These are phyloP conservation scores for Aphelinus certus DNA, from an alignment of 1,140 invertebrate genomes.

Conservation along the genomic window DNA sequence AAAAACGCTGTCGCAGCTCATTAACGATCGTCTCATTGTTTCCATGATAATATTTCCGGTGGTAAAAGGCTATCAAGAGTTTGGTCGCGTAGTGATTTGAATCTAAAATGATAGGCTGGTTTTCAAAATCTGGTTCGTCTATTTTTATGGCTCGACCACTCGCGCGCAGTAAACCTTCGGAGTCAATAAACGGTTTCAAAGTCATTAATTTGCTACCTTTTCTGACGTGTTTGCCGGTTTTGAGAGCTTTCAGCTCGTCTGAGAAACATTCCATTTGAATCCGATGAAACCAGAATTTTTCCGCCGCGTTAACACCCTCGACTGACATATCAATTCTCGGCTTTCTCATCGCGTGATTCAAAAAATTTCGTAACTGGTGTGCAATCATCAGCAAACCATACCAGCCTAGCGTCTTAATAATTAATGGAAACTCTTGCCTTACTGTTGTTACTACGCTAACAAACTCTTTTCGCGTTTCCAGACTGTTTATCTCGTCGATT, in stretches of 20 bases:
- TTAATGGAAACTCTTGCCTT: too few species aligned
- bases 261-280: not conserved
- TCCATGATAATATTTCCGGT: not conserved
- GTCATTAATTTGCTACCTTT: not conserved
- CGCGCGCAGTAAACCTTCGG: not conserved
- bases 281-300: not conserved
- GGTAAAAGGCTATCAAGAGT: not conserved
- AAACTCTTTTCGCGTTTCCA: too few species aligned
- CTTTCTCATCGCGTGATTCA: not conserved
- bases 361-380: too few species aligned
- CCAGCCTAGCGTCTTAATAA: too few species aligned
- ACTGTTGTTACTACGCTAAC: too few species aligned
- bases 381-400: too few species aligned
- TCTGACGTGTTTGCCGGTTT: not conserved
- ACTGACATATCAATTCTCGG: not conserved
- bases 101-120: not conserved
- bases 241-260: not conserved
- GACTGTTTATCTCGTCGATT: too few species aligned
- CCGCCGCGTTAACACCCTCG: not conserved
- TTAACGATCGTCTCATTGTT: not conserved
- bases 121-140: not conserved
- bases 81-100: not conserved
- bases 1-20: not conserved
- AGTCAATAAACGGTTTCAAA: not conserved
- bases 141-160: not conserved